Conservation (phyloP, 1,140 invertebrate species). For the Pachypeltis micranthus region DNA sequence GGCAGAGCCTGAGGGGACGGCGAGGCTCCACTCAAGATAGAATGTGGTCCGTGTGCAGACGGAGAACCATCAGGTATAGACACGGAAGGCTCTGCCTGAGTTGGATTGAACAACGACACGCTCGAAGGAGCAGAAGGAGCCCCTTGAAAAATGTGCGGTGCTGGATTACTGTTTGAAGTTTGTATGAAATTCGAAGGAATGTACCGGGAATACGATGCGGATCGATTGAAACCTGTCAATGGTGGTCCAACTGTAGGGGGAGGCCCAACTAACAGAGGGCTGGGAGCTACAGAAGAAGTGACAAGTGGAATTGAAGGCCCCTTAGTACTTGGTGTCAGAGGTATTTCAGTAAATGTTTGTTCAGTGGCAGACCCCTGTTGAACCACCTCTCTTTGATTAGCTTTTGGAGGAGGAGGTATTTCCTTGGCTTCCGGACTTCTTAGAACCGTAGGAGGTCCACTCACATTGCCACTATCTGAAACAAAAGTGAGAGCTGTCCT, state of each 20-base stretch:
- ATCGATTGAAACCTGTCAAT: conserved; percentile 31
- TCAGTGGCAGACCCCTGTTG: too few relatives aligned
- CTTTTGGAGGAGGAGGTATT: too few relatives aligned
- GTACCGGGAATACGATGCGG: not conserved
- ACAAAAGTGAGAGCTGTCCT: too few relatives aligned
- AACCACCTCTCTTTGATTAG: too few relatives aligned
- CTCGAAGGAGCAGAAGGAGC: not conserved
- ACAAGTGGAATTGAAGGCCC: not conserved
- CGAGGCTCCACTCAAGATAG: too few relatives aligned
- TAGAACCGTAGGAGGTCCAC: too few relatives aligned
- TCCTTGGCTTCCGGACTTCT: too few relatives aligned
- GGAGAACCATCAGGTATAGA: not conserved
- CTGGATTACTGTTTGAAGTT: not conserved
- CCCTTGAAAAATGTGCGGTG: not conserved
- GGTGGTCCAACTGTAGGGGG: conserved; percentile 58
- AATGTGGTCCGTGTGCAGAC: too few relatives aligned
- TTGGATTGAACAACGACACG: not conserved
- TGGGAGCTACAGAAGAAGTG: not conserved
- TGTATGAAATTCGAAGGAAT: conserved; percentile 4
- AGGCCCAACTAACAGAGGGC: conserved; percentile 31
- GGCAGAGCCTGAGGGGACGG: too few relatives aligned
- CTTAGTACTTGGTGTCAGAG: not conserved
- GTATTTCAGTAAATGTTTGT: not conserved
- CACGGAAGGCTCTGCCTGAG: not conserved
- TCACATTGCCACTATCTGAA: too few relatives aligned